Evolutionary conservation across 2,888 invertebrate genomes (phyloP), one percentile per base, ranked within the genome.

Genomic region (Patella ulyssiponensis): DNA sequence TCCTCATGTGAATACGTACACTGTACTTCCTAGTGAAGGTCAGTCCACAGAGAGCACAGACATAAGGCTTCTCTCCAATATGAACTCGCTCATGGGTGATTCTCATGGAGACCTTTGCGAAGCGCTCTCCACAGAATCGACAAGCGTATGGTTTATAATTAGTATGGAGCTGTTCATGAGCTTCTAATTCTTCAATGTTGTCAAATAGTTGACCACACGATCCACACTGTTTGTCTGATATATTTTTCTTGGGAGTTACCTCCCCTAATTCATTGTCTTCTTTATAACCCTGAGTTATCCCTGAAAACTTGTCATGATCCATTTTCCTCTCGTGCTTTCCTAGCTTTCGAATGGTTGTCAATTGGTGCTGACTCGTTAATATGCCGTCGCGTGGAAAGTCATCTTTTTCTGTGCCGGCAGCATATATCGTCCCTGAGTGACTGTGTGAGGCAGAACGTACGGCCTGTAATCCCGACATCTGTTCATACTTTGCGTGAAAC

Each of bases 81-180:
- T 88, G 88, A 69, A 80, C 81, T 44, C 85, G 83, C 74, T 88
- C 87, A 75, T 88, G 88, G 17, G 83, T 82, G 23, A 86, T 80
- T 51, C 87, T 81, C 70, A 85, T 83, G 2, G 86, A 84, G 44
- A 84, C 78, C 73, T 85, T 87, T 15, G 85, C 78, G 77, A 88
- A 88, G 51, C 86, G 80, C 77, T 86, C 82, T 11, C 85, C 86
- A 76, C 88, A 88, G 78, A 85, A 86, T 15, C 84, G 82, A 78
- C 88, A 88, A n/a, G 84, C 80, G 74, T 86, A 85, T n/a, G 88
- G 86, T 74, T 84, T 84, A 73, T 86, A 86, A 79, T 86, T 87
- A 12, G 83, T 86, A 74, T 88, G 88, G 7, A 86, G 79, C 73
- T 86, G 85, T 76, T 85, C 85, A 75, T 88, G 88, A 56, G 85